Conservation (phyloP, 2,888 invertebrate species). For the Rhagium mordax region DNA sequence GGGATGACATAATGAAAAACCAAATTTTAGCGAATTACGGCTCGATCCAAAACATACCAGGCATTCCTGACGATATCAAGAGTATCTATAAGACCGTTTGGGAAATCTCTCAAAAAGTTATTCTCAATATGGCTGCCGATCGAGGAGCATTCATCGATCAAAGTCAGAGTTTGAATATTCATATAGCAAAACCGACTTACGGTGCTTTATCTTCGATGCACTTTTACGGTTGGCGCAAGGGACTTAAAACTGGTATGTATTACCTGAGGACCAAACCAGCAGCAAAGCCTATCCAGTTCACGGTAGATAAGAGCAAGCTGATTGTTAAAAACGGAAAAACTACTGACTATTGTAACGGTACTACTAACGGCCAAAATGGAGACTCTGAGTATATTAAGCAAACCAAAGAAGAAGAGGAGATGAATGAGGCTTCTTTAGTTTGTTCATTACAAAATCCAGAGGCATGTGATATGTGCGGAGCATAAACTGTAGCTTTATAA, state of each 20-base stretch:
- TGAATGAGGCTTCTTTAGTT: slow-evolving; percentile 82
- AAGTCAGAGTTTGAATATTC: slow-evolving; percentile 97
- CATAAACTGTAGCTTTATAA: no score
- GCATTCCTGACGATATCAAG: slow-evolving; percentile 88
- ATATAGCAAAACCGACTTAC: slow-evolving; percentile 95
- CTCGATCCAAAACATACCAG: slow-evolving; percentile 90
- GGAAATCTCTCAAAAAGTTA: slow-evolving; percentile 95
- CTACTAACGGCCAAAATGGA: background rate
- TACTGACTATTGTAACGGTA: slow-evolving; percentile 24
- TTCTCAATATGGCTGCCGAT: slow-evolving; percentile 98
- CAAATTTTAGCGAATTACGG: slow-evolving; percentile 92
- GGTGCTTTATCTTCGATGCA: slow-evolving; percentile 98
- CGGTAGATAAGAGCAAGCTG: slow-evolving; percentile 89
- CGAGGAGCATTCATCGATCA: slow-evolving; percentile 99
- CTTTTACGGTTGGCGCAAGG: slow-evolving; percentile 97
- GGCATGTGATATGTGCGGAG: no score
- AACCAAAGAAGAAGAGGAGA: slow-evolving; percentile 61
- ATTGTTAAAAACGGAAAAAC: slow-evolving; percentile 56
- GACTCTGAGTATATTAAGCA: background rate
- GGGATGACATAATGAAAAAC: slow-evolving; percentile 98
- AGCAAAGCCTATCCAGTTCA: slow-evolving; percentile 97
- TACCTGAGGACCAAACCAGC: slow-evolving; percentile 97
- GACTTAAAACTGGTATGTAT: slow-evolving; percentile 99
- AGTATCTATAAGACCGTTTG: slow-evolving; percentile 96
- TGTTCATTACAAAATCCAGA: slow-evolving; percentile 93